Percentiles rank a stretch among this genome's conserved stretches.
These are phyloP conservation scores for Pseudanteris insignis DNA, from an alignment of 2,888 invertebrate genomes.

Conservation along the genomic window DNA sequence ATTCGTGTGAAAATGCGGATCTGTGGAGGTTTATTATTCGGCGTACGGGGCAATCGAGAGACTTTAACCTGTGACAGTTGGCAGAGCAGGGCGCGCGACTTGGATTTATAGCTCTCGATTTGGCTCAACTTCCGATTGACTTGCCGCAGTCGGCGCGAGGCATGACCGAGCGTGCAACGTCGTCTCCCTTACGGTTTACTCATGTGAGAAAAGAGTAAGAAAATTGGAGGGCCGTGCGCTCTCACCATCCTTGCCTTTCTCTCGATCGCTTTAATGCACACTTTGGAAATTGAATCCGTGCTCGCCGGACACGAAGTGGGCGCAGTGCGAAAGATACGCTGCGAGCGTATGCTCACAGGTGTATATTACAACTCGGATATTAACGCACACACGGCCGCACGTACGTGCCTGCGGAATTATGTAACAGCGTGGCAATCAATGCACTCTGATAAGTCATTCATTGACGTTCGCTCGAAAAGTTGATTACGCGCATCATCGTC, in stretches of 20 bases:
- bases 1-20: too few relatives aligned
- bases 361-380: constrained; percentile 25
- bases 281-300: constrained; percentile 55
- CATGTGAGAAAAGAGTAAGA: constrained; percentile 46
- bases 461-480: too few relatives aligned
- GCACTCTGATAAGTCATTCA: too few relatives aligned
- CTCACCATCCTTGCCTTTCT: constrained; percentile 37
- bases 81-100: constrained; percentile 22
- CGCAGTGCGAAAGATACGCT: constrained; percentile 36
- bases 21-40: constrained; percentile 40
- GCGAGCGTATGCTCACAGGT: constrained; percentile 31
- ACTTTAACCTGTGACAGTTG: constrained; percentile 36
- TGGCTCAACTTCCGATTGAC: too few relatives aligned
- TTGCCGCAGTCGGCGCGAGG: constrained; percentile 28
- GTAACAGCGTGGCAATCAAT: too few relatives aligned
- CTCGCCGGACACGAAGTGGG: constrained; percentile 39
- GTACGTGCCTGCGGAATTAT: too few relatives aligned
- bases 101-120: too few relatives aligned
- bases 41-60: constrained; percentile 25
- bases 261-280: constrained; percentile 55
- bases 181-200: too few relatives aligned
- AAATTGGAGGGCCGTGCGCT: constrained; percentile 41
- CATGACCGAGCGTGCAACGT: constrained; percentile 40
- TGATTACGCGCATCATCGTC: too few relatives aligned
- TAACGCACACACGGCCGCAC: constrained; percentile 25